Evolutionary conservation across 2,113 vertebrate species (phyloP).

Genomic region (Festucalex cinctus): DNA sequence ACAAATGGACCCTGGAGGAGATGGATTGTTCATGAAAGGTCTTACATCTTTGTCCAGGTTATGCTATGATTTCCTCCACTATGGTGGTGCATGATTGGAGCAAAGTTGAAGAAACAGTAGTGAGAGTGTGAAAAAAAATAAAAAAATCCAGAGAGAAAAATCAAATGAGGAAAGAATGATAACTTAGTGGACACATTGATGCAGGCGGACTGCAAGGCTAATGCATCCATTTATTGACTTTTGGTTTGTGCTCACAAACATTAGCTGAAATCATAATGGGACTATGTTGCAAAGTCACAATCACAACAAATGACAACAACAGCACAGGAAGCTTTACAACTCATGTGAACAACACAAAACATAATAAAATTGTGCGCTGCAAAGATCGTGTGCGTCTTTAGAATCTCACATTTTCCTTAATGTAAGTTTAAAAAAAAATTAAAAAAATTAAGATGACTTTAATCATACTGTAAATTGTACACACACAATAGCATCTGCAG

Average conservation of each 20-base stretch:
- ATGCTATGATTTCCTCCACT: slow-evolving; percentile 62
- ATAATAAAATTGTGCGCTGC: slow-evolving; percentile 40
- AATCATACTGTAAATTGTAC: too few relatives aligned
- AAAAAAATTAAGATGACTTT: too few relatives aligned
- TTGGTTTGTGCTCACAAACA: slow-evolving; percentile 25
- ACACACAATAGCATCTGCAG: slow-evolving; percentile 17
- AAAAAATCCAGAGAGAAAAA: slow-evolving; percentile 3
- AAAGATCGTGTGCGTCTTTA: slow-evolving; percentile 12
- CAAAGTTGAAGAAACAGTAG: background rate
- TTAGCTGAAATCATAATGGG: slow-evolving; percentile 23
- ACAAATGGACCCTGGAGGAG: slow-evolving; percentile 4
- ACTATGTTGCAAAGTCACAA: background rate
- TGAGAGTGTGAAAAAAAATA: background rate
- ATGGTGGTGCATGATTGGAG: slow-evolving; percentile 19
- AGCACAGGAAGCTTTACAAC: background rate
- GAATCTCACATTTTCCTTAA: background rate
- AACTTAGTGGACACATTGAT: slow-evolving; percentile 26
- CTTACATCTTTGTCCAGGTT: slow-evolving; percentile 74
- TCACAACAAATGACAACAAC: slow-evolving; percentile 3
- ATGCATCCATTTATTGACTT: slow-evolving; percentile 53
- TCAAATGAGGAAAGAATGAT: background rate
- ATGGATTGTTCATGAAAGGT: slow-evolving; percentile 11
- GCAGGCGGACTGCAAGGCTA: slow-evolving; percentile 12
- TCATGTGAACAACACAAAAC: slow-evolving; percentile 18
- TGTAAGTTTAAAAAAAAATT: too few relatives aligned